Evolutionary conservation across 2,797 vertebrate genomes (phyloP).

Genomic region (Clarias pachynema): DNA sequence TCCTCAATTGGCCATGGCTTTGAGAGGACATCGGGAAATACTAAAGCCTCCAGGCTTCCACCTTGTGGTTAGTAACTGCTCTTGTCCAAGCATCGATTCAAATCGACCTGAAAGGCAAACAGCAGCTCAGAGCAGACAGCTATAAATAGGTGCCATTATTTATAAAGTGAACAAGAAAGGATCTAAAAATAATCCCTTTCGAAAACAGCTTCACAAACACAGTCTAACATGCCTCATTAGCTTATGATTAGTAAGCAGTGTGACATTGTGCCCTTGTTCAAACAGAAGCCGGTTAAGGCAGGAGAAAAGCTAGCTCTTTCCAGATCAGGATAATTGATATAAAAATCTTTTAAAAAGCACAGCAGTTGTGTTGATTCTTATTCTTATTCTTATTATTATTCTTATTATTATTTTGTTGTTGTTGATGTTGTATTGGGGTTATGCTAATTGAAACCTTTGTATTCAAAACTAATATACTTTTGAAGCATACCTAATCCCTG

Average conservation of each 20-base stretch:
- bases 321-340: constrained; percentile 30
- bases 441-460: constrained; percentile 3
- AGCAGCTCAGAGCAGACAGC: constrained; percentile 57
- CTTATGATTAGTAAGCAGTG: constrained; percentile 63
- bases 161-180: constrained; percentile 69
- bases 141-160: constrained; percentile 75
- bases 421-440: background rate
- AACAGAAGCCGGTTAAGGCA: constrained; percentile 55
- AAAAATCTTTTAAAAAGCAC: constrained; percentile 8
- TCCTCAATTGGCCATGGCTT: constrained; percentile 30
- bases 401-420: background rate
- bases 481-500: background rate
- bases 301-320: constrained; percentile 23
- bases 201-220: constrained; percentile 52
- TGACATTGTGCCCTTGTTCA: constrained; percentile 56
- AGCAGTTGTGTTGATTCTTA: constrained; percentile 51
- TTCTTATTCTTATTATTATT: background rate
- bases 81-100: constrained; percentile 64
- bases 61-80: constrained; percentile 74
- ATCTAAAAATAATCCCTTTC: constrained; percentile 59
- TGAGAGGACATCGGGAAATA: constrained; percentile 43
- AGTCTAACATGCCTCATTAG: constrained; percentile 60
- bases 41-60: constrained; percentile 72
- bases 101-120: constrained; percentile 76
- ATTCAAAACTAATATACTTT: background rate